Base-by-base conservation (phyloP, 2,797 vertebrate genomes). In the Ibycter americanus region DNA sequence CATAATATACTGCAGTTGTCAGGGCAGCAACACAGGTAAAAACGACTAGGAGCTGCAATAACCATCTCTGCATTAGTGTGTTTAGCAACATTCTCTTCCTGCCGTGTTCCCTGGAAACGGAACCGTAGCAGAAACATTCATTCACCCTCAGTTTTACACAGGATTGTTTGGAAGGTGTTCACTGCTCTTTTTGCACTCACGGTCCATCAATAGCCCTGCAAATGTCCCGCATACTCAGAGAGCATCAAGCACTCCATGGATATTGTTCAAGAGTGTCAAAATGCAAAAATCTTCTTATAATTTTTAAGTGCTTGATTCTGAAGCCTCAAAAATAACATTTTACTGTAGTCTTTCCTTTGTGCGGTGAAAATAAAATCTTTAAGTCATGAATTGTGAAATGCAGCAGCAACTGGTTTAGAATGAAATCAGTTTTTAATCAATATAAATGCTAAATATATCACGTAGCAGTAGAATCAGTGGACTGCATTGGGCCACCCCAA, bases 1-100 rank as follows among this genome's bases (percentile, higher is more conserved):
- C 89, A 89, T 27, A 82, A 68, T 27, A 82, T 2, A 42, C 26
- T 0, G 0, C 47, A 63, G 89, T 19, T 73, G 74, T 79, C 89
- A 92, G 74, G 83, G 94, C 91, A 92, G 89, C 63, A 72, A 29
- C 19, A 9, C 1, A 76, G 74, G 74, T 80, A 77, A 54, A 93
- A 89, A 58, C 1, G 46, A 21, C 31, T 20, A 25, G 34, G 65
- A 83, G 62, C 29, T 5, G 38, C 2, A 17, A 73, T 40, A 87
- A 79, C 63, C 49, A 55, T 56, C 77, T 51, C 83, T 68, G 62
- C 13, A 15, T 40, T 32, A 3, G 13, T 38, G 68, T 44, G 92
- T 72, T 81, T 86, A 86, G 68, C n/a, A 68, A 61, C 61, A 8
- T 51, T 87, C 90, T 72, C 80, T 58, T 76, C 70, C 38, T 67